phyloP scores from a whole-genome alignment of 2,113 vertebrate genomes.

The Sceloporus tristichus region DNA sequence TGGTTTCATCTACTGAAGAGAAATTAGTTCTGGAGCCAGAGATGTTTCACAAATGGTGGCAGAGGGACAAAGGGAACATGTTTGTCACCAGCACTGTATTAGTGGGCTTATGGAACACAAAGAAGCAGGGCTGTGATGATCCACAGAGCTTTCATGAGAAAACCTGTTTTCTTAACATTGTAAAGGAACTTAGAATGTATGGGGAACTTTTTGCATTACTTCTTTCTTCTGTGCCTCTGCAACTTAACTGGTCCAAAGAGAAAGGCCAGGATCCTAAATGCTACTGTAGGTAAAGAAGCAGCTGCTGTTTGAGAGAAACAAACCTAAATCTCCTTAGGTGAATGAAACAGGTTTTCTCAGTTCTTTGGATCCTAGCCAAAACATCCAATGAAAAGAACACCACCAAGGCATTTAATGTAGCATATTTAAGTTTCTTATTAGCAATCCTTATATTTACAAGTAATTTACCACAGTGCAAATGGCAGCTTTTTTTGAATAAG shows the following conservation, averaged over 20 bases:
- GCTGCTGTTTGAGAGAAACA: neutral
- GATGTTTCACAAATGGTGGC: neutral
- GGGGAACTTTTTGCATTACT: neutral
- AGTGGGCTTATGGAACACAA: neutral
- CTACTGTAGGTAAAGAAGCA: neutral
- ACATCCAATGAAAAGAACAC: neutral
- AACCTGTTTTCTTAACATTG: neutral
- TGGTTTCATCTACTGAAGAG: neutral
- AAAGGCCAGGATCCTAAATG: neutral
- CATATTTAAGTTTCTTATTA: neutral
- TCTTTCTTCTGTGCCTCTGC: neutral
- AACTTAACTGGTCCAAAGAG: neutral
- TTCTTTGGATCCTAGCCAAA: slow-evolving; percentile 10
- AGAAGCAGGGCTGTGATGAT: neutral
- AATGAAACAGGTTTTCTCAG: slow-evolving; percentile 2
- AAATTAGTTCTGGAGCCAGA: neutral
- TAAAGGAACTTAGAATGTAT: neutral
- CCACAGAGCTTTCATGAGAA: neutral
- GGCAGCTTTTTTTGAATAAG: neutral
- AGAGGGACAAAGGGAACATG: neutral
- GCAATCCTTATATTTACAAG: neutral
- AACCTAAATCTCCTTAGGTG: neutral
- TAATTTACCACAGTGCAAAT: neutral
- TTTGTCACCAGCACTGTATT: neutral
- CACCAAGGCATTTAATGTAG: neutral